Conservation (phyloP, 2,113 vertebrate genomes). For the Actenoides lindsayi region DNA sequence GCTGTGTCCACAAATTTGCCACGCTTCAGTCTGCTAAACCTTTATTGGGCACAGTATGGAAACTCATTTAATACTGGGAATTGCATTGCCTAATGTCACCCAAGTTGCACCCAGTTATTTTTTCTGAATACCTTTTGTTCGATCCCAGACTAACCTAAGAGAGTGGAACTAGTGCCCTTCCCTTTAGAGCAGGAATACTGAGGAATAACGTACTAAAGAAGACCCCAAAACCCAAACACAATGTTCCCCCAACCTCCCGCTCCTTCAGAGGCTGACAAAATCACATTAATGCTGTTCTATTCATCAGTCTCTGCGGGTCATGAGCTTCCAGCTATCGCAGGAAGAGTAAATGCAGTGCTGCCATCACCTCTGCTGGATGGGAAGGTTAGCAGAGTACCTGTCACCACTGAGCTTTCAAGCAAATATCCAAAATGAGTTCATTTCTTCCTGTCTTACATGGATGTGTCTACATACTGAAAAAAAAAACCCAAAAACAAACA, state of each 20-base stretch:
- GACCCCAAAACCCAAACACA: background rate
- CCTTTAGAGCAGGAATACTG: background rate
- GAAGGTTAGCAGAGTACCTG: background rate
- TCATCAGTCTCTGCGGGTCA: background rate
- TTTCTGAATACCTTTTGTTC: constrained; percentile 42
- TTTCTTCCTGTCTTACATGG: background rate
- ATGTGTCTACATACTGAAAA: background rate
- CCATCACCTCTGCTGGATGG: background rate
- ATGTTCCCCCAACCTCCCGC: background rate
- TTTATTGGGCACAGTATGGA: constrained; percentile 52
- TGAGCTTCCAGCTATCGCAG: background rate
- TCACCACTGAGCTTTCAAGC: background rate
- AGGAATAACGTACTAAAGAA: background rate
- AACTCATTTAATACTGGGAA: constrained; percentile 64
- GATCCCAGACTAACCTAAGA: background rate
- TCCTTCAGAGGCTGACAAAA: background rate
- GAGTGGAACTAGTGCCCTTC: background rate
- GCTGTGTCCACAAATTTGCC: constrained; percentile 54
- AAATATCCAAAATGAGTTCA: background rate
- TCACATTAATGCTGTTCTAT: background rate
- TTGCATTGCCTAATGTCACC: constrained; percentile 22
- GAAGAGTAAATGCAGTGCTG: background rate
- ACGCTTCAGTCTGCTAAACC: constrained; percentile 36
- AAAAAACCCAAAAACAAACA: background rate
- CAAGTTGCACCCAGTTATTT: constrained; percentile 44